These are phyloP conservation scores for Villa cingulata DNA, from an alignment of 2,888 invertebrate genomes.

Conservation along the genomic window DNA sequence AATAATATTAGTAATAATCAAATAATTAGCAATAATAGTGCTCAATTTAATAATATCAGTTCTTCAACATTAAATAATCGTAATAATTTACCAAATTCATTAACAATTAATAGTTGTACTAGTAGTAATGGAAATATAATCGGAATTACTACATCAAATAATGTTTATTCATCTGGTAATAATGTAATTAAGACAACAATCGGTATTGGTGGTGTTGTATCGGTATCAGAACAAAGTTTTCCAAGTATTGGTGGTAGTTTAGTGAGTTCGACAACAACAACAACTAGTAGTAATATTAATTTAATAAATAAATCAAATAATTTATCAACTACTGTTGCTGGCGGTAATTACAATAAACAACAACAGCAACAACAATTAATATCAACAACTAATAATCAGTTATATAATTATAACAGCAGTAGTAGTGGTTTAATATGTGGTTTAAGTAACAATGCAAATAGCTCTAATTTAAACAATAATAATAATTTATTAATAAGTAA, in stretches of 20 bases:
- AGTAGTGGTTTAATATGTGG: neutral
- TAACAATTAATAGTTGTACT: constrained; percentile 5
- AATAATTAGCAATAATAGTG: constrained; percentile 6
- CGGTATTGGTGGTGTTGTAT: constrained; percentile 8
- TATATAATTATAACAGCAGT: neutral
- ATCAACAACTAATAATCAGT: neutral
- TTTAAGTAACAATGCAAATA: constrained; percentile 2
- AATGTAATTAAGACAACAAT: neutral
- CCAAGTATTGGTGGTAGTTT: neutral
- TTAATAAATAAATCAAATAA: neutral
- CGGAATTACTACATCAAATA: constrained; percentile 3
- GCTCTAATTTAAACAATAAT: constrained; percentile 11
- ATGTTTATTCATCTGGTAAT: neutral
- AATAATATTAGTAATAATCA: constrained; percentile 1
- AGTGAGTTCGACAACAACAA: constrained; percentile 9
- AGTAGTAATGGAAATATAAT: constrained; percentile 2
- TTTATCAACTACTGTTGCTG: constrained; percentile 10
- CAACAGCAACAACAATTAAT: constrained; percentile 15
- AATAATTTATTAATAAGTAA: constrained; percentile 17
- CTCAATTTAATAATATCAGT: neutral
- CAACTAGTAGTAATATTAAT: neutral
- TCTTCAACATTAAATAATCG: neutral
- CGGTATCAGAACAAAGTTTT: constrained; percentile 6
- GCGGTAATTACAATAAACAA: constrained; percentile 12
- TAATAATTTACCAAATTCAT: neutral